Base-by-base conservation (phyloP, 2,888 invertebrate genomes). In the Ernsta delagoae region DNA sequence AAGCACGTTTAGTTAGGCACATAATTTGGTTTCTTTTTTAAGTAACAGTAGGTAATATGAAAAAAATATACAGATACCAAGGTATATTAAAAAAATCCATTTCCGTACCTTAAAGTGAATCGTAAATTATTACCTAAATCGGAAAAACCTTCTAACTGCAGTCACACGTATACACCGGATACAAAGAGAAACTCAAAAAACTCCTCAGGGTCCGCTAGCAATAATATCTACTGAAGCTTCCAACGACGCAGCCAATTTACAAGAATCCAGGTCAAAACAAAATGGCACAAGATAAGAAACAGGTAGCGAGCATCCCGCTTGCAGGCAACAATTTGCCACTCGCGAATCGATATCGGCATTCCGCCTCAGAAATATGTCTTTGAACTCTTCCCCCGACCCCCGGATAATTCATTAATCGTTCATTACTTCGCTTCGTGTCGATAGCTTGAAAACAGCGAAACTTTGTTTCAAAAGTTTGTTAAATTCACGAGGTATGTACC, bases 301-400 rank as follows among this genome's bases (percentile, higher is more conserved):
- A 53, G 57, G 59, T 54, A 54, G 34, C 59, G 16, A 4, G 48
- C 41, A 59, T 53, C 53, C 4, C 41, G 39, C 65, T 60, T 60
- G 60, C 53, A 54, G 74, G 74, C 70, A 73, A 77, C 78, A 77
- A 77, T 78, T 77, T 70, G 71, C 74, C 75, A 78, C 79, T 81
- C 79, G 78, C 78, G 79, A 80, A 80, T 82, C 79, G 79, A 81
- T 83, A 83, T 79, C 78, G 77, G 74, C 75, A 62, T 68, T 68
- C 67, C 75, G 74, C 75, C 71, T 73, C 72, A 75, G 78, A 81
- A 81, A 81, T 83, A 84, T 83, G 83, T 82, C 84, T 83, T 84
- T 84, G 83, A 81, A 73, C 77, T 62, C 45, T 36, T 67, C 74
- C 73, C 74, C 65, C 65, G 56, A 60, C 62, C 39, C 66, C 61